Evolutionary conservation across 2,797 vertebrate genomes (phyloP), one percentile per base, ranked within the genome.

Genomic region (Tauraco hartlaubi): DNA sequence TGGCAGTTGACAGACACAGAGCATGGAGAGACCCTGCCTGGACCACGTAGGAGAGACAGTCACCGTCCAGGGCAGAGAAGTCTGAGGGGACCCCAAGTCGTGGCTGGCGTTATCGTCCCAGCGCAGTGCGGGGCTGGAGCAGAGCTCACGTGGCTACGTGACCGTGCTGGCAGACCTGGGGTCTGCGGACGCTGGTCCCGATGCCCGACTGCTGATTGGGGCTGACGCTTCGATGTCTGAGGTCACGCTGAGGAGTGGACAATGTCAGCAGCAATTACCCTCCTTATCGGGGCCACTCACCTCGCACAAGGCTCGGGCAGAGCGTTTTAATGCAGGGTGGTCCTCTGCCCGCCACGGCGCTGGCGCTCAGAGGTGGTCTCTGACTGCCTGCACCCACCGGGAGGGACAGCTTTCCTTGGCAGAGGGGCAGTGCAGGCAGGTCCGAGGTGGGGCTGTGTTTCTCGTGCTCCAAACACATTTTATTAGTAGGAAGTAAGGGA

Each of bases 281-380:
- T 84, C 10, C 66, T 55, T 67, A 17, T 12, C 7, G 2, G 66
- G 72, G 66, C 33, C 52, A 4, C n/a, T 58, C 19, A 9, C 11
- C 14, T 35, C 67, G 44, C 69, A 46, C 55, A 52, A 64, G 64
- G 35, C 89, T 79, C 1, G 0, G n/a, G 44, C 43, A 23, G 69
- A 68, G 33, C 49, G 13, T 26, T 71, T 28, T 21, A n/a, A 46
- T 52, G 64, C 51, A 81, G 55, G 31, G 41, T 85, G 19, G 58
- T 85, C 72, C 48, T 64, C 46, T 1, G 1, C 39, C 26, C 0
- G 0, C 31, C 33, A 28, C 1, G 0, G 4, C 35, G 59, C 78
- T 58, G 69, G 26, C 51, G 83, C 73, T 7, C 2, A 0, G 18
- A 35, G 16, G 4, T 73, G 35, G 22, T 75, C 33, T 91, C 14